Conservation (phyloP, 2,797 vertebrate genomes). For the Anas georgica region DNA sequence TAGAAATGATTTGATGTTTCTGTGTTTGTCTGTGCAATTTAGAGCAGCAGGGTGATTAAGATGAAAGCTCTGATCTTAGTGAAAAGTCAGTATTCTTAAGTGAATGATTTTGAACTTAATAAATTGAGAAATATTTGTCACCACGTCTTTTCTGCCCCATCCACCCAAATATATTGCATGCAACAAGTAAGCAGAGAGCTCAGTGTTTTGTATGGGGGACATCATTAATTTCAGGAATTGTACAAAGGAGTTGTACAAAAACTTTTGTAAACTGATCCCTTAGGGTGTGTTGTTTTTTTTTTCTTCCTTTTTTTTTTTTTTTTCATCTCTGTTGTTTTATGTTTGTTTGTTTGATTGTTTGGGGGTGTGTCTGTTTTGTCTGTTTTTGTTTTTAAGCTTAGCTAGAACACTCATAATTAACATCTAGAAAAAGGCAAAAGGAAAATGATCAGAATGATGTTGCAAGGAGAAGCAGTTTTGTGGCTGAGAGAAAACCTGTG, state of each 20-base stretch:
- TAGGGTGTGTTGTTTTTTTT: neutral
- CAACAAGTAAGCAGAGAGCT: neutral
- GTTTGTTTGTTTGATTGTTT: too few species aligned
- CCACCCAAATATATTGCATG: neutral
- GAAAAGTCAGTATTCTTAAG: neutral
- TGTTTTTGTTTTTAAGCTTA: neutral
- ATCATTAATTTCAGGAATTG: neutral
- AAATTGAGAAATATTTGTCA: neutral
- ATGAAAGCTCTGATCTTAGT: neutral
- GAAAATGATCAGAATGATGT: neutral
- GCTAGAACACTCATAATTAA: neutral
- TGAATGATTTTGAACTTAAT: neutral
- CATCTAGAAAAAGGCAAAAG: neutral
- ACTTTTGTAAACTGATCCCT: neutral
- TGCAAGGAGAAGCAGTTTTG: neutral
- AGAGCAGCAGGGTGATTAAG: neutral
- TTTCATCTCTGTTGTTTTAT: too few species aligned
- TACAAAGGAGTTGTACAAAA: neutral
- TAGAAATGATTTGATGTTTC: neutral
- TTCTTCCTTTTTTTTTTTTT: too few species aligned
- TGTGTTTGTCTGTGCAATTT: neutral
- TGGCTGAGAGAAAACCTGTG: neutral
- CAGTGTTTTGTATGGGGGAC: rapidly evolving
- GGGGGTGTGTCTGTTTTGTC: too few species aligned
- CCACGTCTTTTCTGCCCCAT: neutral